Evolutionary conservation across 2,113 vertebrate species (phyloP).

Genomic region (Rhynchomys soricoides): DNA sequence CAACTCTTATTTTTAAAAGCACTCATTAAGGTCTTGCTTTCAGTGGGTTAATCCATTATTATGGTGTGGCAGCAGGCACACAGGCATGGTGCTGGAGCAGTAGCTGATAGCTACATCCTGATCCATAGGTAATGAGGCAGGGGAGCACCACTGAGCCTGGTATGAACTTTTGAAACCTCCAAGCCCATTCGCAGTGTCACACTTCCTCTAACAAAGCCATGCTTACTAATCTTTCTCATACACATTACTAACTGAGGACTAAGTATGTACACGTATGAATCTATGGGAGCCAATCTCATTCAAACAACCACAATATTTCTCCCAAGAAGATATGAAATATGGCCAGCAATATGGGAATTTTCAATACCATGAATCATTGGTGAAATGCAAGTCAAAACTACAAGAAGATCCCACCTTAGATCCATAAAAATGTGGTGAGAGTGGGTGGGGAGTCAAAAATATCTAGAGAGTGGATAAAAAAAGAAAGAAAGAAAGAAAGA

Average conservation of each 20-base stretch:
- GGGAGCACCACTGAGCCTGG: not conserved
- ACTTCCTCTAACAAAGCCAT: not conserved
- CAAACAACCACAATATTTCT: not conserved
- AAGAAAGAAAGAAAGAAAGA: not conserved
- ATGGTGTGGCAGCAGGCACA: not conserved
- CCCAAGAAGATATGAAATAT: not conserved
- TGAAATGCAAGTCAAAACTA: not conserved
- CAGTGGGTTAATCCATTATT: not conserved
- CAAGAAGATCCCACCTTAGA: not conserved
- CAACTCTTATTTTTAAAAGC: not conserved
- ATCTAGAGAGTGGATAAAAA: not conserved
- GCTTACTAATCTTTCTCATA: not conserved
- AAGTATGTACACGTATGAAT: not conserved
- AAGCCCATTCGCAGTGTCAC: not conserved
- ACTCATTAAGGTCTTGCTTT: not conserved
- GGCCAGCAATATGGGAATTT: not conserved
- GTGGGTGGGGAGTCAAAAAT: no score
- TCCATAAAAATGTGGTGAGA: not conserved
- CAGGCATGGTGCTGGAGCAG: not conserved
- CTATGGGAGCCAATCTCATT: not conserved
- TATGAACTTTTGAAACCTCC: not conserved
- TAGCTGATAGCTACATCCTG: not conserved
- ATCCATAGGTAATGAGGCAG: no score
- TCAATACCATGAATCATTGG: not conserved
- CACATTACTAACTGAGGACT: not conserved